Conservation (phyloP, 2,888 invertebrate genomes). For the Nephrotoma appendiculata region DNA sequence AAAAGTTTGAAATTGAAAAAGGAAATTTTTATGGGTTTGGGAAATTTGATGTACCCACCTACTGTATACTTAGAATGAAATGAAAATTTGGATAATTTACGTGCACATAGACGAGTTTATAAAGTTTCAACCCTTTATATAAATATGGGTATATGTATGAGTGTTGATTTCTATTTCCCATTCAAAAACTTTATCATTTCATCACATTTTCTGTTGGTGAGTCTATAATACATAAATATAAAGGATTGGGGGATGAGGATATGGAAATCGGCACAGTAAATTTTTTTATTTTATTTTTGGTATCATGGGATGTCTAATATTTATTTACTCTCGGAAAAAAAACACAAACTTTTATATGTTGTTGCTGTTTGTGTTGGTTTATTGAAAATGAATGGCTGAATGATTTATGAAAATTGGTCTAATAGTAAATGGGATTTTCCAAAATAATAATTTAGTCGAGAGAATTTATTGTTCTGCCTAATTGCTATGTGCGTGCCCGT, state of each 20-base stretch:
- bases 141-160: background rate
- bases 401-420: background rate
- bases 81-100: background rate
- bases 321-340: background rate
- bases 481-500: background rate
- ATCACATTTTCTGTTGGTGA: background rate
- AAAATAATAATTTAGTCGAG: background rate
- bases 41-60: background rate
- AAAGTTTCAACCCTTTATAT: background rate
- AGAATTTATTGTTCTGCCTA: background rate
- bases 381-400: background rate
- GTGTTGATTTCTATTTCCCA: background rate
- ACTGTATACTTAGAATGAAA: background rate
- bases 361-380: background rate
- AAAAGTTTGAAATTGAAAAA: background rate
- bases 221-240: too few species aligned
- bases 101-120: background rate
- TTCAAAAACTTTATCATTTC: background rate
- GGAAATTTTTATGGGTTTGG: background rate
- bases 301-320: background rate
- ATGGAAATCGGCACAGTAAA: background rate
- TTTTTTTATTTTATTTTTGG: background rate
- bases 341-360: background rate
- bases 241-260: background rate
- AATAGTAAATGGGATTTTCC: background rate